A percentile compares a stretch with the other conserved stretches of the same genome.
Evolutionary conservation across 2,113 vertebrate genomes (phyloP).

Genomic region (Agapornis roseicollis): DNA sequence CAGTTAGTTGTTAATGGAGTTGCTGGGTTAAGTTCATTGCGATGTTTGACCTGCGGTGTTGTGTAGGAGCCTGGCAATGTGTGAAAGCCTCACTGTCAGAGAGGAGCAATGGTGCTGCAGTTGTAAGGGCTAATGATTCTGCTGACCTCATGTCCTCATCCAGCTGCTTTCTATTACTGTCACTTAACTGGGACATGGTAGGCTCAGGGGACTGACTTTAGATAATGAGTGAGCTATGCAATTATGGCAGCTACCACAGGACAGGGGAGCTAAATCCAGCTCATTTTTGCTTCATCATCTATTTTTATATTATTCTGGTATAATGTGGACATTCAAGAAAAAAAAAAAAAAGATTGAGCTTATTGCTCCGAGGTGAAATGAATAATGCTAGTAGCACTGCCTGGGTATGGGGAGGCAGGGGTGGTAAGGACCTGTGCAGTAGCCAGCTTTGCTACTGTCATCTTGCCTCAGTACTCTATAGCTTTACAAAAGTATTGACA

Average conservation of each 20-base stretch:
- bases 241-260: conserved; percentile 26
- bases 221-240: conserved; percentile 20
- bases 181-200: neutral
- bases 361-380: neutral
- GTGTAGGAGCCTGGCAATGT: conserved; percentile 15
- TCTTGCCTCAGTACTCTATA: neutral
- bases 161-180: conserved; percentile 42
- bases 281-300: neutral
- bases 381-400: neutral
- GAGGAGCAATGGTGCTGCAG: neutral
- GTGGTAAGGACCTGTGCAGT: rapidly evolving
- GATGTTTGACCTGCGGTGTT: neutral
- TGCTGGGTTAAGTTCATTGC: neutral
- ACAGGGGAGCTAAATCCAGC: neutral
- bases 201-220: neutral
- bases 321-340: neutral
- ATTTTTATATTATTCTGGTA: conserved; percentile 11
- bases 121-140: conserved; percentile 42
- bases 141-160: conserved; percentile 46
- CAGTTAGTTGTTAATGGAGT: neutral
- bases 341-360: neutral
- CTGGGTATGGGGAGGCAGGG: neutral
- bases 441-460: neutral
- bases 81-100: neutral
- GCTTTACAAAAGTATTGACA: neutral